phyloP scores from a whole-genome alignment of 2,888 invertebrate species.

The Minunthozetes semirufus region DNA sequence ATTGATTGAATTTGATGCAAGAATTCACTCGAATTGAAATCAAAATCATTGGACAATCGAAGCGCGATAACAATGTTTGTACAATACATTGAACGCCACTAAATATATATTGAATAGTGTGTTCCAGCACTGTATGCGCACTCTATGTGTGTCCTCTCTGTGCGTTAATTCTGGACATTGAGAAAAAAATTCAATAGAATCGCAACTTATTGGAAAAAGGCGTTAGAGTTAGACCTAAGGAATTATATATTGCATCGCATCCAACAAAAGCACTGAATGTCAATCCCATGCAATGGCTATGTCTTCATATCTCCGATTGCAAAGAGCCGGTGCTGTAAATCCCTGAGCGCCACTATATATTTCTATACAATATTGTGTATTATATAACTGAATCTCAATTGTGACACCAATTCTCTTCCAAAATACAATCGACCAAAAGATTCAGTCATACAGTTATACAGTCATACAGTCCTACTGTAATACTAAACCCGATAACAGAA shows the following conservation, averaged over 20 bases:
- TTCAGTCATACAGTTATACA: background rate
- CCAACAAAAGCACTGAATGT: conserved; percentile 16
- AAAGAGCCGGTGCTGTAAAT: background rate
- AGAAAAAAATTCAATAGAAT: conserved; percentile 26
- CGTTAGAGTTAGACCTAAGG: conserved; percentile 23
- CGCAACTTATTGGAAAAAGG: conserved; percentile 29
- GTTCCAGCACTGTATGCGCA: background rate
- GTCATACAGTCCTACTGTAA: background rate
- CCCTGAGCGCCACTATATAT: conserved; percentile 29
- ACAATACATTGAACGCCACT: conserved; percentile 24
- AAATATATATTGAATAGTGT: conserved; percentile 20
- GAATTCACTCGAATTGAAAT: conserved; percentile 20
- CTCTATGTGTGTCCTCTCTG: background rate
- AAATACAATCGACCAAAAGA: conserved; percentile 18
- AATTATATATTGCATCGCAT: conserved; percentile 24
- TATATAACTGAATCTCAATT: conserved; percentile 23
- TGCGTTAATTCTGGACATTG: conserved; percentile 6
- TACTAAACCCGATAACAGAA: conserved; percentile 10
- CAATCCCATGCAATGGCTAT: background rate
- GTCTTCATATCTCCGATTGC: conserved; percentile 20
- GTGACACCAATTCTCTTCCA: conserved; percentile 10
- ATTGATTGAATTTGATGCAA: conserved; percentile 25
- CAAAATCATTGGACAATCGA: conserved; percentile 30
- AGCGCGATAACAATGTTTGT: conserved; percentile 32
- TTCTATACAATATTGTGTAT: conserved; percentile 9